These are phyloP conservation scores for Drosophila parthenogenetica DNA, from an alignment of 2,888 invertebrate species.

Conservation along the genomic window DNA sequence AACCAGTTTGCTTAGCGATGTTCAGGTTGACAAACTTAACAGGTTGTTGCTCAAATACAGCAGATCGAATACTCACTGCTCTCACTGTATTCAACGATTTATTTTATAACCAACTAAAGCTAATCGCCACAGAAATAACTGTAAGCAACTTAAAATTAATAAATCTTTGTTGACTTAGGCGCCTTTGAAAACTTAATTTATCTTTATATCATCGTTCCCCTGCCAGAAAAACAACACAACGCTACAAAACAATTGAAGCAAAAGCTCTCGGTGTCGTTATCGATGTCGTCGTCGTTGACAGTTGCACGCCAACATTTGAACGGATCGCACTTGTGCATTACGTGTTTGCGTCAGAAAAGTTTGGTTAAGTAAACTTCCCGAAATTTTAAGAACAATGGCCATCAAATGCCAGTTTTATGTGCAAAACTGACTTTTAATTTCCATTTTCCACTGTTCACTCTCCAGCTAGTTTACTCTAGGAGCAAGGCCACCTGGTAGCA, in stretches of 20 bases:
- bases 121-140: conserved; percentile 18
- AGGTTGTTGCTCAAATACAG: conserved; percentile 37
- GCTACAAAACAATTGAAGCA: conserved; percentile 24
- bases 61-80: background rate
- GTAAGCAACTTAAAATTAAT: conserved; percentile 4
- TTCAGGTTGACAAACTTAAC: conserved; percentile 39
- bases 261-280: conserved; percentile 1
- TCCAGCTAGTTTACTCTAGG: conserved; percentile 38
- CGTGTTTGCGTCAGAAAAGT: conserved; percentile 42
- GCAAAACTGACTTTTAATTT: conserved; percentile 15
- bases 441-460: background rate
- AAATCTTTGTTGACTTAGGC: conserved; percentile 31
- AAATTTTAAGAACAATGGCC: conserved; percentile 55
- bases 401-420: conserved; percentile 66
- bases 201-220: conserved; percentile 41
- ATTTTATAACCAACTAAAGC: conserved; percentile 1
- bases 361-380: conserved; percentile 15
- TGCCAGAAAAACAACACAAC: conserved; percentile 19
- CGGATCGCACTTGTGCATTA: conserved; percentile 36
- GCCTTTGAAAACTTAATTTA: conserved; percentile 43
- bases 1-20: conserved; percentile 53
- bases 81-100: background rate
- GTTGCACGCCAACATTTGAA: conserved; percentile 29
- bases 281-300: conserved; percentile 28
- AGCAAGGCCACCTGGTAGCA: conserved; percentile 29